Evolutionary conservation across 1,140 invertebrate genomes (phyloP), one percentile per base, ranked within the genome.

Genomic region (Panulirus ornatus): DNA sequence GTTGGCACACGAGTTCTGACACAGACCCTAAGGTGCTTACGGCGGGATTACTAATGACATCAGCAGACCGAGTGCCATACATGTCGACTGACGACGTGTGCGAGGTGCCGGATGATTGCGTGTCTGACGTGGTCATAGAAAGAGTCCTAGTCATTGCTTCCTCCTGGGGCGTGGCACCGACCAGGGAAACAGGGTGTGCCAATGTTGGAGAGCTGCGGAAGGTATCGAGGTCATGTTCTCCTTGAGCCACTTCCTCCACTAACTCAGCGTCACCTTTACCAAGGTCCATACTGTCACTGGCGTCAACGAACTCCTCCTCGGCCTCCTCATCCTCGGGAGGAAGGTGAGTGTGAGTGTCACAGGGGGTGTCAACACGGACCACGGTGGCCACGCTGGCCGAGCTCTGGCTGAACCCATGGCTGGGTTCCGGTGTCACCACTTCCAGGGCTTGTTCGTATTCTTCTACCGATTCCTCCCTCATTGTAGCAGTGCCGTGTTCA

Each of bases 361-460:
- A 11, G 11, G 76, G 86, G 22, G 44, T 83, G 38, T 75, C 79
- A 19, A 83, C 44, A 36, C 44, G 44, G 16, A 89, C 88, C 0
- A 89, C 66, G 2, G 88, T 84, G 19, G 88, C 79, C 14, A 76
- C 70, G 47, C 79, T 89, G 66, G 63, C 47, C 9, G 79, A 83
- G 38, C 79, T 89, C 44, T 89, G 88, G 47, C 88, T 89, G 51
- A 75, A 89, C 6, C 66, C 51, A 58, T 75, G 66, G 30, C 79
- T 51, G 38, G 79, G 79, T 8, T 89, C 76, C 0, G 30, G 70
- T 6, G 79, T 81, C 19, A 83, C 70, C 27, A 83, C 88, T n/a
- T 89, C 88, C 66, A 89, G 70, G 44, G 88, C 88, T 16, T 82
- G 79, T 42, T 89, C 88, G 36, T 89, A 89, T 44, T 83, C 79